Percentiles rank a stretch among this genome's conserved stretches.
Conservation (phyloP, 2,797 vertebrate species). For the Pantherophis alleghaniensis region DNA sequence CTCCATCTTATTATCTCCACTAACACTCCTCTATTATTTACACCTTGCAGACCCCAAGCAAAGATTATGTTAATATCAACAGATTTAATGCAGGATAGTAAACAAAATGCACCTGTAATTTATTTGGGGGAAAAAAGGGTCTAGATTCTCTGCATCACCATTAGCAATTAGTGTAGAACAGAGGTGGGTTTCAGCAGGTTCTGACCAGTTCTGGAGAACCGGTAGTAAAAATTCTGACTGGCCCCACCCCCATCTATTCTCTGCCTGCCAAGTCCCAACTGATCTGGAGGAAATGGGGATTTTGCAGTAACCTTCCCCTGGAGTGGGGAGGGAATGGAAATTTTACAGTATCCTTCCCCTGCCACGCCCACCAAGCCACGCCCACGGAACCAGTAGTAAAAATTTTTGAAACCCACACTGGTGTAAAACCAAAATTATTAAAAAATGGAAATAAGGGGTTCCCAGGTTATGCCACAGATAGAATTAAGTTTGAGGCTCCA, state of each 20-base stretch:
- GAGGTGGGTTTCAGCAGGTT: too few relatives aligned
- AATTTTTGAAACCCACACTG: too few relatives aligned
- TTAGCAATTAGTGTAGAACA: background rate
- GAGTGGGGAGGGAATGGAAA: too few relatives aligned
- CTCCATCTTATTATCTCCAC: background rate
- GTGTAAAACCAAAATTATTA: background rate
- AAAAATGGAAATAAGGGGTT: background rate
- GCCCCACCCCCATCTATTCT: too few relatives aligned
- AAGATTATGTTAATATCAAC: background rate
- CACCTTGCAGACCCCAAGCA: background rate
- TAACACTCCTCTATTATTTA: background rate
- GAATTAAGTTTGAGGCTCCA: background rate
- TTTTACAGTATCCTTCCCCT: too few relatives aligned
- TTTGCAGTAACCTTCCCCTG: too few relatives aligned
- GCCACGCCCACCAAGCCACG: too few relatives aligned
- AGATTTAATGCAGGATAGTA: background rate
- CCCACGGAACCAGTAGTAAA: too few relatives aligned
- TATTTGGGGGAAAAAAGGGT: background rate
- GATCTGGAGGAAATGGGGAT: too few relatives aligned
- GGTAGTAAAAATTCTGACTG: too few relatives aligned
- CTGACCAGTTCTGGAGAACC: too few relatives aligned
- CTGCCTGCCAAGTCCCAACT: too few relatives aligned
- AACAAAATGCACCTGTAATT: background rate
- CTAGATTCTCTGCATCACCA: background rate
- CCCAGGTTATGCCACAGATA: background rate